Conservation (phyloP, 2,113 vertebrate genomes). For the Mobula hypostoma region DNA sequence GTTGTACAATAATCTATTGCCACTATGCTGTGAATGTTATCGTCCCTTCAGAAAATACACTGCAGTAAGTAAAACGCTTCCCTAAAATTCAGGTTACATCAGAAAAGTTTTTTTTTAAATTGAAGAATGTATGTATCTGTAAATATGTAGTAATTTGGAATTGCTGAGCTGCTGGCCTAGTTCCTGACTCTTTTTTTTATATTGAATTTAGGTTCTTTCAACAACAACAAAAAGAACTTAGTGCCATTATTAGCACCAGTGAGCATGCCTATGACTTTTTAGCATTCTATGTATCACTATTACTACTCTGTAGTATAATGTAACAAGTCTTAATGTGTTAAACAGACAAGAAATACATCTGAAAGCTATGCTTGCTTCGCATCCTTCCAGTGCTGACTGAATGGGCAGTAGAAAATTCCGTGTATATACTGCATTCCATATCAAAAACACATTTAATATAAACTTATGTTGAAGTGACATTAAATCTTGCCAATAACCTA, state of each 20-base stretch:
- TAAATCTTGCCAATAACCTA: conserved; percentile 29
- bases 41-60: conserved; percentile 26
- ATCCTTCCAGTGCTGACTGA: conserved; percentile 31
- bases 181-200: conserved; percentile 35
- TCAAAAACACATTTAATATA: conserved; percentile 11
- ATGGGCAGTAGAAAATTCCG: conserved; percentile 28
- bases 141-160: conserved; percentile 38
- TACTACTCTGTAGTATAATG: conserved; percentile 38
- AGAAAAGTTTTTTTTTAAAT: conserved; percentile 28
- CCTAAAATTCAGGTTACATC: conserved; percentile 37
- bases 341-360: conserved; percentile 31
- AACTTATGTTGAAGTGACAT: conserved; percentile 20
- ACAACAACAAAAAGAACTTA: conserved; percentile 29
- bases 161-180: conserved; percentile 37
- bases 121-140: conserved; percentile 37
- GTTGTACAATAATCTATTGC: conserved; percentile 37
- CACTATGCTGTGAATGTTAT: conserved; percentile 34
- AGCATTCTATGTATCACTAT: conserved; percentile 37
- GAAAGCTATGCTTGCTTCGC: conserved; percentile 25
- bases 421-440: conserved; percentile 32
- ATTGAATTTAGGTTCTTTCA: conserved; percentile 36
- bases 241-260: conserved; percentile 38
- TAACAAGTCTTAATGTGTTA: conserved; percentile 38
- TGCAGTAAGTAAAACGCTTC: conserved; percentile 31
- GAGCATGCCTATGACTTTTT: conserved; percentile 37